Evolutionary conservation across 2,113 vertebrate species (phyloP).

Genomic region (Plectropomus leopardus): DNA sequence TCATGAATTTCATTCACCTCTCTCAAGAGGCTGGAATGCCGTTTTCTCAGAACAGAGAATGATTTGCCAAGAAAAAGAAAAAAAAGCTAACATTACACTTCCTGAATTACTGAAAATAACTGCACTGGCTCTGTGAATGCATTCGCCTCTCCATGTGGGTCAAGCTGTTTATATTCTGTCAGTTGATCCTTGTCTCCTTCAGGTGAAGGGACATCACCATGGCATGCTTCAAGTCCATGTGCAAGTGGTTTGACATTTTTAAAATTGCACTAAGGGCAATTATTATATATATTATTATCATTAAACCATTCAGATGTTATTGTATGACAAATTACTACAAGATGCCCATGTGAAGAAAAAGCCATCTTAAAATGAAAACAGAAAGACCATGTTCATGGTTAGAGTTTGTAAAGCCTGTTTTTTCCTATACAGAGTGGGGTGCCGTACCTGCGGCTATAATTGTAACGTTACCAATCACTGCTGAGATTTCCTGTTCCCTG

Average conservation of each 20-base stretch:
- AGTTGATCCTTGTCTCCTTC: not conserved
- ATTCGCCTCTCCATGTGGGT: not conserved
- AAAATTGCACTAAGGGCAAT: not conserved
- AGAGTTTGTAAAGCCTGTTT: too few relatives aligned
- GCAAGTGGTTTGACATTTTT: slow-evolving; percentile 14
- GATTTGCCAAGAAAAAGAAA: slow-evolving; percentile 43
- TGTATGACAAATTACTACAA: not conserved
- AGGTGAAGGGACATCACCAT: not conserved
- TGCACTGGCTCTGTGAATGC: not conserved
- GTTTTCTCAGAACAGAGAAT: slow-evolving; percentile 45
- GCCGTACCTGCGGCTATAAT: too few relatives aligned
- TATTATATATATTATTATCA: not conserved
- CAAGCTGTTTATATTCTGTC: not conserved
- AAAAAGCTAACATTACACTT: not conserved
- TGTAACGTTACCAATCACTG: too few relatives aligned
- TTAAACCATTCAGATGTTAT: not conserved
- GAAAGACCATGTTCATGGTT: too few relatives aligned
- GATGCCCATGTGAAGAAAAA: too few relatives aligned
- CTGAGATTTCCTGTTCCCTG: too few relatives aligned
- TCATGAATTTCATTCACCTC: slow-evolving; percentile 35
- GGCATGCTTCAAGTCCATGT: too few relatives aligned
- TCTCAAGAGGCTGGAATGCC: slow-evolving; percentile 30
- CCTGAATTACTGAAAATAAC: slow-evolving; percentile 7
- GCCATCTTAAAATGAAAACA: too few relatives aligned
- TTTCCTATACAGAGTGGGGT: too few relatives aligned